Base-by-base conservation (phyloP, 2,113 vertebrate genomes). In the Dasyprocta punctata region DNA sequence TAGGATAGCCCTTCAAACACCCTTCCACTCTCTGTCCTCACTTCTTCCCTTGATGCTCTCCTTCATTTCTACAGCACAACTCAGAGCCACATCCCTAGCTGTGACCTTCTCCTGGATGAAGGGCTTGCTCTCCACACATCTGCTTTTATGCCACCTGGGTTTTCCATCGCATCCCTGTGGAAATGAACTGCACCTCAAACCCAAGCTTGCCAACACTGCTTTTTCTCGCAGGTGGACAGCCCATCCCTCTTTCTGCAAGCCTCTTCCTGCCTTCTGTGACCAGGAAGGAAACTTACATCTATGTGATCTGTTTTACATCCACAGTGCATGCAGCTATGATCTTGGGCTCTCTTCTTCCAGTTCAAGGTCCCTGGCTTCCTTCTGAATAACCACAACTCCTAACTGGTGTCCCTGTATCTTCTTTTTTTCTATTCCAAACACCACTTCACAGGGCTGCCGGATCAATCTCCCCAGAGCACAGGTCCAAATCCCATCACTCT, bases 391-490 rank as follows among this genome's bases (percentile, higher is more conserved):
- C 13, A 24, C 14, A 36, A 4, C 24, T 60, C 60, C 86, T 75
- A 28, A 7, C 52, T 17, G 20, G 56, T 36, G 16, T 44, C 44
- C n/a, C 17, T n/a, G 61, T 7, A 61, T 22, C 52, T 20, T 92
- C 61, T 81, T 80, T 56, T 69, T 41, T 38, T 26, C 61, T 16
- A 9, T 44, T 41, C 73, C 33, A 67, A 90, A 81, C 44, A 90
- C 8, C 65, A 44, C 49, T 87, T 95, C 82, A 36, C 0, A 4
- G 4, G 17, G 36, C 30, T 85, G 33, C 85, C 77, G 61, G 73
- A 65, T 88, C 86, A 49, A 81, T 67, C 86, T 89, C 47, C 54
- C 60, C 54, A 86, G 89, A 93, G 60, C 54, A 49, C 33, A 28
- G 65, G 38, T 73, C 92, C 10, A 78, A 49, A 81, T 52, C 20